Conservation (phyloP, 2,797 vertebrate species). For the Clarias fuscus region DNA sequence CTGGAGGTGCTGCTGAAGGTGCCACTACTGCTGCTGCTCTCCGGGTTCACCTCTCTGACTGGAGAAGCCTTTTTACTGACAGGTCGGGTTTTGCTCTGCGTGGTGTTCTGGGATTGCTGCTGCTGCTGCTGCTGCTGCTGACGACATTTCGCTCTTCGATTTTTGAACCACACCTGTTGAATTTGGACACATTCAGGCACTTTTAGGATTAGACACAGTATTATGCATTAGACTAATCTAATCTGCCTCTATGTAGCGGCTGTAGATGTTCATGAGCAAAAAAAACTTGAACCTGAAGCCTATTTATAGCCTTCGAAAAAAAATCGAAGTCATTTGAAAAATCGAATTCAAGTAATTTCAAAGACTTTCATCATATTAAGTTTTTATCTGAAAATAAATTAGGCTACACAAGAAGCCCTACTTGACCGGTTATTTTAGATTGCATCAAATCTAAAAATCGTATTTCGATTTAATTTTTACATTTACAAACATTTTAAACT, state of each 20-base stretch:
- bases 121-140: conserved; percentile 90
- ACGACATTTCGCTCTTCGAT: conserved; percentile 91
- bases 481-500: neutral
- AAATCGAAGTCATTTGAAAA: neutral
- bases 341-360: no score
- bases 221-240: neutral
- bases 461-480: neutral
- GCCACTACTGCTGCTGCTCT: conserved; percentile 87
- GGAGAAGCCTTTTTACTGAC: conserved; percentile 92
- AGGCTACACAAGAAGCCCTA: no score
- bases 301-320: neutral
- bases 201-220: no score
- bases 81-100: conserved; percentile 85
- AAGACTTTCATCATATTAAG: no score
- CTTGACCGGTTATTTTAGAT: no score
- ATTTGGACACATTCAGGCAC: neutral
- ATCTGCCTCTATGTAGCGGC: neutral
- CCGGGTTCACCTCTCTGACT: conserved; percentile 85
- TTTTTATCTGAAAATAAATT: no score
- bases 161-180: conserved; percentile 94
- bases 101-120: conserved; percentile 80
- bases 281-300: neutral
- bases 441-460: no score
- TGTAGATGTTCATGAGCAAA: neutral
- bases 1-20: conserved; percentile 90